phyloP scores from a whole-genome alignment of 2,113 vertebrate species.

The Balaeniceps rex region DNA sequence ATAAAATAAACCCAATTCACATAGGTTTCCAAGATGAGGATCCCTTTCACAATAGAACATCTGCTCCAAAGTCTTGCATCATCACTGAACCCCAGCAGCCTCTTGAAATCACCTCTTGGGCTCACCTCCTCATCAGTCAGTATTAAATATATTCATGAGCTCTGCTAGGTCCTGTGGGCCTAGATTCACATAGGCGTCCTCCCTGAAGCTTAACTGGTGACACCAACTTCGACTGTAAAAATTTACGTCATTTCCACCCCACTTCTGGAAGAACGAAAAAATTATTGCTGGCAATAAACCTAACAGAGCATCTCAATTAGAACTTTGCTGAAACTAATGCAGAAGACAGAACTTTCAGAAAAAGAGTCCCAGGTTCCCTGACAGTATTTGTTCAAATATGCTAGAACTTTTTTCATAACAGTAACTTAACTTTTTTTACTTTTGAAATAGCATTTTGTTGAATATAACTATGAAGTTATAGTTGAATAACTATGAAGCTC shows the following conservation, averaged over 20 bases:
- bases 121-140: background rate
- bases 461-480: too few species aligned
- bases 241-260: background rate
- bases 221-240: background rate
- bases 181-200: background rate
- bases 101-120: background rate
- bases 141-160: background rate
- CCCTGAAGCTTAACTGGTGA: background rate
- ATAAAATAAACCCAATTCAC: background rate
- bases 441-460: background rate
- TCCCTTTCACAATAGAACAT: background rate
- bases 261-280: background rate
- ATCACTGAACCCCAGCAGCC: background rate
- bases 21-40: background rate
- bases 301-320: background rate
- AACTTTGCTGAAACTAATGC: background rate
- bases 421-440: background rate
- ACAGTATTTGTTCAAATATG: background rate
- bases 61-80: background rate
- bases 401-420: background rate
- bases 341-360: background rate
- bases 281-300: background rate
- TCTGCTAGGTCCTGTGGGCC: background rate
- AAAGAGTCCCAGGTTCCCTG: background rate
- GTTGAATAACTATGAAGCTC: too few species aligned